Evolutionary conservation across 2,113 vertebrate species (phyloP).

Genomic region (Puntigrus tetrazona): DNA sequence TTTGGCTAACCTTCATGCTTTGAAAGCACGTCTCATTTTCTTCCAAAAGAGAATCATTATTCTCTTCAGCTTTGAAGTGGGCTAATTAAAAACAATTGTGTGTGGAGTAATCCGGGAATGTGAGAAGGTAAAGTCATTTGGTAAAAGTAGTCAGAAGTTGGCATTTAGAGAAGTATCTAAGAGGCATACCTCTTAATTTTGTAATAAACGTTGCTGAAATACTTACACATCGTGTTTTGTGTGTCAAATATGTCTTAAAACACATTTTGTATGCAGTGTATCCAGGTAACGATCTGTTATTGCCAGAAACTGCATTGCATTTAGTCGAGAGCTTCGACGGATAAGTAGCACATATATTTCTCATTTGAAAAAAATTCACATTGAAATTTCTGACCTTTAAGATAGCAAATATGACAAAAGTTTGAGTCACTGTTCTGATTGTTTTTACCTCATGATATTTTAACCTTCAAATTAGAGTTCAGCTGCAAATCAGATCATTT

Average conservation of each 20-base stretch:
- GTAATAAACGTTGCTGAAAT: too few species aligned
- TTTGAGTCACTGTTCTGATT: too few species aligned
- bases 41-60: neutral
- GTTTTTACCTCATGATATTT: too few species aligned
- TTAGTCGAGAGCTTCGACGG: too few species aligned
- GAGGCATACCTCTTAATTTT: neutral
- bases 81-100: conserved; percentile 20
- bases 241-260: neutral
- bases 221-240: too few species aligned
- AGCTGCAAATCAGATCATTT: too few species aligned
- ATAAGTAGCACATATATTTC: too few species aligned
- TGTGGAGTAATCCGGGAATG: conserved; percentile 22
- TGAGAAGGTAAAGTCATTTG: conserved; percentile 24
- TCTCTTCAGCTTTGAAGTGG: conserved; percentile 19
- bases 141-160: neutral
- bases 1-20: conserved; percentile 10
- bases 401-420: too few species aligned
- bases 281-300: neutral
- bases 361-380: too few species aligned
- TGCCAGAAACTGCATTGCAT: neutral
- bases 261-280: neutral
- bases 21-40: conserved; percentile 1
- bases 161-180: neutral
- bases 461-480: too few species aligned
- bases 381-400: too few species aligned